Conservation (phyloP, 2,888 invertebrate genomes). For the Dilophus febrilis region DNA sequence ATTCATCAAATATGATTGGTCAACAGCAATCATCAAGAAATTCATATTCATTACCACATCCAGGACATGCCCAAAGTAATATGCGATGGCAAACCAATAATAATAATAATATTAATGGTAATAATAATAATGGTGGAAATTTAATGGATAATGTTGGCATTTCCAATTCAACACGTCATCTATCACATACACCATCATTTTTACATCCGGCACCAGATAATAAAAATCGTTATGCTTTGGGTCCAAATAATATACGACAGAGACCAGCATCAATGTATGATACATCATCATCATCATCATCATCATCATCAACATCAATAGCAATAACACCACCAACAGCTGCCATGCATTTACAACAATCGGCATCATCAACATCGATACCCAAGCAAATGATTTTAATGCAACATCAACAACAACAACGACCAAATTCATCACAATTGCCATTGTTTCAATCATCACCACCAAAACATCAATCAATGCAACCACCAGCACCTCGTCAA, state of each 20-base stretch:
- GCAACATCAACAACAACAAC: conserved; percentile 6
- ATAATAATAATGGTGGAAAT: background rate
- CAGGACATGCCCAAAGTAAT: conserved; percentile 16
- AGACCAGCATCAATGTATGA: conserved; percentile 14
- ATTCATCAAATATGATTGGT: conserved; percentile 13
- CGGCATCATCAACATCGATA: background rate
- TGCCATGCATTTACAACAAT: conserved; percentile 14
- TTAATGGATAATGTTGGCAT: background rate
- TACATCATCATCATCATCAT: conserved; percentile 8
- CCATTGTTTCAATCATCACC: background rate
- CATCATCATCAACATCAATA: background rate
- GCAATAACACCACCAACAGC: too few species aligned
- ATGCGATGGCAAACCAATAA: conserved; percentile 13
- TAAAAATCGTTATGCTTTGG: too few species aligned
- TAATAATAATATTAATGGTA: conserved; percentile 8
- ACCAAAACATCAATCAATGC: background rate
- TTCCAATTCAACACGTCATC: conserved; percentile 10
- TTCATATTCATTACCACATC: conserved; percentile 17
- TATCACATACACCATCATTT: conserved; percentile 13
- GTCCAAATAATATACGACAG: conserved; percentile 3
- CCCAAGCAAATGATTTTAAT: too few species aligned
- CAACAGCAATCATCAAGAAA: conserved; percentile 12
- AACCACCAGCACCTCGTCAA: too few species aligned
- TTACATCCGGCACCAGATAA: background rate
- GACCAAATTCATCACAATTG: conserved; percentile 12